A percentile compares a stretch with the other conserved stretches of the same genome.
These are phyloP conservation scores for Saccopteryx leptura DNA, from an alignment of 2,113 vertebrate species.

Conservation along the genomic window DNA sequence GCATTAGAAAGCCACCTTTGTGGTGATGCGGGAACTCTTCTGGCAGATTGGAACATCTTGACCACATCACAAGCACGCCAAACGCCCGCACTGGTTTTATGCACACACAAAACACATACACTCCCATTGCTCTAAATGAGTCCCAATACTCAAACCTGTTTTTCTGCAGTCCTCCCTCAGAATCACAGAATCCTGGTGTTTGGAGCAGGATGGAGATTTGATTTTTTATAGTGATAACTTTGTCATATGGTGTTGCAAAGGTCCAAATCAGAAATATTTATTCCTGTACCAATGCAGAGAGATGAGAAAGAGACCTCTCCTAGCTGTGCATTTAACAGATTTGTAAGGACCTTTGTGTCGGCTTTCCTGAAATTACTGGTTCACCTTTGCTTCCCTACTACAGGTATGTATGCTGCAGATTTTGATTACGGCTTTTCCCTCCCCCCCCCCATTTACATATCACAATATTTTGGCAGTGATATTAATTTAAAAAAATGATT, in stretches of 20 bases:
- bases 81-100: rapidly evolving
- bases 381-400: constrained; percentile 73
- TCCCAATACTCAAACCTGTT: neutral
- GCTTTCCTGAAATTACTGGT: constrained; percentile 79
- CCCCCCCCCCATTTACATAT: constrained; percentile 38
- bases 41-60: neutral
- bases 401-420: constrained; percentile 60
- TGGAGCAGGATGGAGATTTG: neutral
- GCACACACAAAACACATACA: rapidly evolving
- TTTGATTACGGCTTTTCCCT: constrained; percentile 19
- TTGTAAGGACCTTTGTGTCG: constrained; percentile 67
- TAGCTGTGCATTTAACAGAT: constrained; percentile 74
- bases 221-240: constrained; percentile 68
- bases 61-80: neutral
- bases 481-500: constrained; percentile 76
- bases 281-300: constrained; percentile 77
- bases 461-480: constrained; percentile 58
- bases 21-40: rapidly evolving
- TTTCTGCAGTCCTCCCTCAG: constrained; percentile 49
- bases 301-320: constrained; percentile 71
- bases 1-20: neutral
- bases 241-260: neutral
- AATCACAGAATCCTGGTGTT: neutral
- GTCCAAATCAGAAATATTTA: constrained; percentile 77
- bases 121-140: neutral